Percentiles rank a stretch among this genome's conserved stretches.
Evolutionary conservation across 2,113 vertebrate species (phyloP).

Genomic region (Eidolon helvum): DNA sequence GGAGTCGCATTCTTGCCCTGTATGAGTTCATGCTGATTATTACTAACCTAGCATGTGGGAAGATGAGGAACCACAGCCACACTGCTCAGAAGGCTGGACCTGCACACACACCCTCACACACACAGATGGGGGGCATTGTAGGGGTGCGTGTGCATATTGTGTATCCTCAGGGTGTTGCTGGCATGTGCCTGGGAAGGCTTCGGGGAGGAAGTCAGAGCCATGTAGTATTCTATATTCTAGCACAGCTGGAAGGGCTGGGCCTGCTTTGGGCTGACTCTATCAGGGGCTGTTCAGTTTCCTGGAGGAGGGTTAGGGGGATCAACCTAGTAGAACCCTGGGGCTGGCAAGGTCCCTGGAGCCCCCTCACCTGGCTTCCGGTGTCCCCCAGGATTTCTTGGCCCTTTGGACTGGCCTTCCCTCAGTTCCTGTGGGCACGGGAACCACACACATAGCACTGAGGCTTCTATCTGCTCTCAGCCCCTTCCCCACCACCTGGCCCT

Average conservation of each 20-base stretch:
- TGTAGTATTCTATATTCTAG: rapidly evolving
- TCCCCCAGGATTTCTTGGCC: not conserved
- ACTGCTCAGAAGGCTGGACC: not conserved
- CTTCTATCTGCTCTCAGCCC: not conserved
- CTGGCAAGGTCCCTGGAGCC: not conserved
- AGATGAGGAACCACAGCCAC: not conserved
- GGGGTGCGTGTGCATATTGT: rapidly evolving
- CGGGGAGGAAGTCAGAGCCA: not conserved
- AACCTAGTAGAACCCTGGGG: not conserved
- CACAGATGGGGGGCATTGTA: not conserved
- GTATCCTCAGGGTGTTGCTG: not conserved
- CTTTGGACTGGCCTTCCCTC: not conserved
- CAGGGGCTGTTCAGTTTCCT: not conserved
- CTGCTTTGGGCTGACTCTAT: not conserved
- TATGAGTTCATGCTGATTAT: not conserved
- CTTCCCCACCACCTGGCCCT: not conserved
- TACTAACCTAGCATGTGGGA: not conserved
- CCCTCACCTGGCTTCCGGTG: not conserved
- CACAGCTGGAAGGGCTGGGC: not conserved
- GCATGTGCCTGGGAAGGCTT: not conserved
- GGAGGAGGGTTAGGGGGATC: not conserved
- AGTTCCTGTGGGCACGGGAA: not conserved
- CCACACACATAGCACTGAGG: too few species aligned
- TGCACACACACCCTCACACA: not conserved
- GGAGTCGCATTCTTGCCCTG: not conserved